phyloP scores from a whole-genome alignment of 2,888 invertebrate species.

The Colletes collaris region DNA sequence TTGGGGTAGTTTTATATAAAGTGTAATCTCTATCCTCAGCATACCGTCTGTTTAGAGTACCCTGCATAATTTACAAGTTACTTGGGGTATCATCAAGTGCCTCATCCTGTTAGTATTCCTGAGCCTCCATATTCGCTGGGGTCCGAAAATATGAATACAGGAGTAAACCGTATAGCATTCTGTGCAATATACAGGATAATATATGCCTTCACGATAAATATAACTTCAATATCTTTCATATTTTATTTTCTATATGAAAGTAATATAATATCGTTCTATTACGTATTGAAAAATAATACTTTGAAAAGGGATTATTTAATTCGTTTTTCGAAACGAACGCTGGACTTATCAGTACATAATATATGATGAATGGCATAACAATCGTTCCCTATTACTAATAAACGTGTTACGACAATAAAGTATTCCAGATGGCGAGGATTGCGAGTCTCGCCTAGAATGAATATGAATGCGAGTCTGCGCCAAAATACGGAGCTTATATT shows the following conservation, averaged over 20 bases:
- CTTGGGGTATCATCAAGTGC: slow-evolving; percentile 19
- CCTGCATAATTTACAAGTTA: slow-evolving; percentile 13
- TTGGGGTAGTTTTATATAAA: background rate
- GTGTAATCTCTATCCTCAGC: background rate
- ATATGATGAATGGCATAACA: too few species aligned
- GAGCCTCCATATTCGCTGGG: background rate
- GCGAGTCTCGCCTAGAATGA: slow-evolving; percentile 38
- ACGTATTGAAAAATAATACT: too few species aligned
- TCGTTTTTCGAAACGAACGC: too few species aligned
- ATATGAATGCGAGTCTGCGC: slow-evolving; percentile 59
- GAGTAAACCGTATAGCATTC: slow-evolving; percentile 13
- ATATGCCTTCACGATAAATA: background rate
- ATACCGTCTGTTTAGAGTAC: background rate
- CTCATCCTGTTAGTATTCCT: slow-evolving; percentile 3
- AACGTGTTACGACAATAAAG: background rate
- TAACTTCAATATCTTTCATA: too few species aligned
- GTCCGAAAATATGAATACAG: slow-evolving; percentile 21
- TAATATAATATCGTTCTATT: too few species aligned
- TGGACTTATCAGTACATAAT: too few species aligned
- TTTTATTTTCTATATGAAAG: too few species aligned
- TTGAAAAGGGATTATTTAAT: too few species aligned
- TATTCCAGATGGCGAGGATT: slow-evolving; percentile 18
- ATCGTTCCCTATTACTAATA: too few species aligned
- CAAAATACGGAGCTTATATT: slow-evolving; percentile 44
- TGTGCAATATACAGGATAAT: background rate